Base-by-base conservation (phyloP, 2,113 vertebrate species). In the Anhinga rufa region DNA sequence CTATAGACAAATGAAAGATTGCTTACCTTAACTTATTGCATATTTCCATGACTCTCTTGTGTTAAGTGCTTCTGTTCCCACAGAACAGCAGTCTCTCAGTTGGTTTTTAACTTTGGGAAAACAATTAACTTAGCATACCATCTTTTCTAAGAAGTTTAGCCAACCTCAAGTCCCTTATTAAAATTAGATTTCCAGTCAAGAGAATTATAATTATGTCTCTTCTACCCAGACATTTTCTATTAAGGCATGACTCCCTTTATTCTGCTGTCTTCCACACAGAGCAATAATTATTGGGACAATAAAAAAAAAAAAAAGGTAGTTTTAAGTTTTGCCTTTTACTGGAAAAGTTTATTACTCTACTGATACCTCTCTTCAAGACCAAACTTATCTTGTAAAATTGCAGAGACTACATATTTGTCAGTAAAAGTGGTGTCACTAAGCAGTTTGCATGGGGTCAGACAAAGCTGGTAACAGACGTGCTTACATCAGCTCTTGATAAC, bases 221-320 rank as follows among this genome's bases (percentile, higher is more conserved):
- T 88, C 71, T 91, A 96, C 77, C 85, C 88, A 95, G 93, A 95
- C 90, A 66, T 83, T 92, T 97, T 96, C 54, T 95, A 78, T 95
- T 92, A 90, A 88, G 75, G 70, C 52, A 72, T 81, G 86, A 74
- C 61, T 92, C 52, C 40, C 32, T 94, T 89, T 89, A 83, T 95
- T 82, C 58, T 94, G 66, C 84, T 94, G 60, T 93, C 87, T 93
- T 95, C 82, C 34, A 74, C 68, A 70, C 16, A 88, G 38, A 94
- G 68, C 34, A 91, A 21, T 89, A 94, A 82, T 88, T 94, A 95
- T 4, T 48, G 9, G 22, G n/a, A 85, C 58, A 84, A 40, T 57
- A 71, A 80, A 84, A 90, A 85, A 48, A 70, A 90, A 85, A 46
- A 70, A 40, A 5, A 66, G 25, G 36, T 54, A 86, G 55, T n/a